Conservation (phyloP, 2,113 vertebrate genomes). For the Tricholaema leucomelas region DNA sequence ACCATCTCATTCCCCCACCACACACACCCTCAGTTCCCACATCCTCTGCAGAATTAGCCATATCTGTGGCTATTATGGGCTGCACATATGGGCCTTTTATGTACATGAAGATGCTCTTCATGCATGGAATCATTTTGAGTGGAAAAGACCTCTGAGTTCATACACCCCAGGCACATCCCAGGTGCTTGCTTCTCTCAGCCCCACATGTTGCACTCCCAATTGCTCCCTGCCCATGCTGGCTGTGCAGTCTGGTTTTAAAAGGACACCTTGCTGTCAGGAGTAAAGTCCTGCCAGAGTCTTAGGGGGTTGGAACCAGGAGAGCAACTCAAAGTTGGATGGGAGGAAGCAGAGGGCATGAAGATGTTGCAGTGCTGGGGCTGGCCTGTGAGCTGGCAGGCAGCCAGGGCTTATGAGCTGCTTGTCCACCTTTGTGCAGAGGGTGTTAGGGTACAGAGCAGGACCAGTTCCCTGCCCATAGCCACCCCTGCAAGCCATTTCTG, state of each 20-base stretch:
- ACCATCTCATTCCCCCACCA: not conserved
- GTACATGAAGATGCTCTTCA: not conserved
- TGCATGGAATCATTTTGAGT: too few relatives aligned
- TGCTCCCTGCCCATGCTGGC: not conserved
- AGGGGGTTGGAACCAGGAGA: not conserved
- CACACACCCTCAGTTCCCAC: not conserved
- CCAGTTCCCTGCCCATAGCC: not conserved
- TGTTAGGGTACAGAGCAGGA: not conserved
- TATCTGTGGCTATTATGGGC: not conserved
- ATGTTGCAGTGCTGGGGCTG: fast-evolving
- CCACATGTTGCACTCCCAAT: fast-evolving
- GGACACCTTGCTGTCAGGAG: not conserved
- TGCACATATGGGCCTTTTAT: not conserved
- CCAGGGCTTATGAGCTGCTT: fast-evolving
- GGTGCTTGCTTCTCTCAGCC: not conserved
- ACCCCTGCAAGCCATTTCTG: not conserved
- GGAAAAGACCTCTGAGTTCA: too few relatives aligned
- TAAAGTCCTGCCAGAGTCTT: not conserved
- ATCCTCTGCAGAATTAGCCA: not conserved
- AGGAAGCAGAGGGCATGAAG: not conserved
- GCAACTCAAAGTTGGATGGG: fast-evolving
- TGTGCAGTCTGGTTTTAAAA: fast-evolving
- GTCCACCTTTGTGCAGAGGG: fast-evolving
- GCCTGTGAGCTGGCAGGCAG: not conserved
- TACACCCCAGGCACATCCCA: not conserved